Percentiles rank a stretch among this genome's conserved stretches.
Conservation (phyloP, 2,888 invertebrate genomes). For the Trachelus iudaicus region DNA sequence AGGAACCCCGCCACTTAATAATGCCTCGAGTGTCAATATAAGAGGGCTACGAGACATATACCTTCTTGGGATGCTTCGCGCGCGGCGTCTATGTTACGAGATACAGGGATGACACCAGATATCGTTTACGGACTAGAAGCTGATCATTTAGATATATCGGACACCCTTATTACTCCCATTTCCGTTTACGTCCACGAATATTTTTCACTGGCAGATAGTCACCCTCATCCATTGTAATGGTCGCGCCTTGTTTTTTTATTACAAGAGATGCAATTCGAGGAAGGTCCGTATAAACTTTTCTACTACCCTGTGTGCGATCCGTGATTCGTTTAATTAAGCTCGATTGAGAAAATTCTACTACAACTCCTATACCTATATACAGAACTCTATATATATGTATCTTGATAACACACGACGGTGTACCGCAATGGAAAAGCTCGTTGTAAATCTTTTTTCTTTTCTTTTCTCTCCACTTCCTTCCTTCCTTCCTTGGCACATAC, state of each 20-base stretch:
- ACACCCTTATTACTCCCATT: background rate
- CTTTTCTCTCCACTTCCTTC: conserved; percentile 1
- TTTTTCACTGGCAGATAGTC: background rate
- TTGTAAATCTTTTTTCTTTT: conserved; percentile 38
- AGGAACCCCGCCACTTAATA: conserved; percentile 29
- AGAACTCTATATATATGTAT: background rate
- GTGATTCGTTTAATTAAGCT: conserved; percentile 24
- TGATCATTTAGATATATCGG: background rate
- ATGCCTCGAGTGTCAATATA: conserved; percentile 31
- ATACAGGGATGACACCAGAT: background rate
- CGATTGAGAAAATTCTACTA: conserved; percentile 23
- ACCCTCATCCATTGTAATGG: background rate
- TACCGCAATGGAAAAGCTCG: conserved; percentile 19
- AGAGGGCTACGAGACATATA: background rate
- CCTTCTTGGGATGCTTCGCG: background rate
- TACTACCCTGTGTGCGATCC: background rate
- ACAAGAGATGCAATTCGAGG: background rate
- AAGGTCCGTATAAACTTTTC: background rate
- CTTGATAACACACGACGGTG: background rate
- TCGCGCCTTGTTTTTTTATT: background rate
- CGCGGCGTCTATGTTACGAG: background rate
- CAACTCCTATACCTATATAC: background rate
- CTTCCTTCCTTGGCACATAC: conserved; percentile 11
- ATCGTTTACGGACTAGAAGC: background rate
- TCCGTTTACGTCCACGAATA: background rate